Base-by-base conservation (phyloP, 2,888 invertebrate genomes). In the Plebejus melissa region DNA sequence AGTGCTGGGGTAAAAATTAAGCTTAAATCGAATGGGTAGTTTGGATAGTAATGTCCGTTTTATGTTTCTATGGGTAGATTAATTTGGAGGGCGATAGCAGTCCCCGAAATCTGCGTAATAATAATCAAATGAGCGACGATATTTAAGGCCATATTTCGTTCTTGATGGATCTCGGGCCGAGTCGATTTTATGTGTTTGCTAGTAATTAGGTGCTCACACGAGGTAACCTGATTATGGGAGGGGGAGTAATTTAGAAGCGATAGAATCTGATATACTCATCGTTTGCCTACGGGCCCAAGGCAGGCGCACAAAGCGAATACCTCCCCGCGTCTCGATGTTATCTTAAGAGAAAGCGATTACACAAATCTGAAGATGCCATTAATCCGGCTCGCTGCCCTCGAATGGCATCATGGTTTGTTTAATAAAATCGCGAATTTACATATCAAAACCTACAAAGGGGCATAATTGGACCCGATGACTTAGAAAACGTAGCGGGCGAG, bases 401-500 rank as follows among this genome's bases (percentile, higher is more conserved):
- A 91, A 92, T 93, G 93, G 91, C 93, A 93, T 92, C 91, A 91
- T 87, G 90, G 93, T 93, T 93, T 93, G 93, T 92, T 93, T 93
- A 93, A 93, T 93, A 93, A 93, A 93, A 93, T 93, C 90, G 90
- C 87, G 93, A 91, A 93, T 93, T 93, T 93, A 93, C 93, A 93
- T 93, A 93, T 93, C 93, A 93, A 93, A 93, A 93, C 93, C 93
- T 93, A 93, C 93, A 93, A 93, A 93, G 93, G 93, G 91, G 93
- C 93, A 93, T 93, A 93, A 93, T 93, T 93, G 93, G 93, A 93
- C 89, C 91, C 93, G 93, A 93, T 93, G 93, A 93, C 92, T 93
- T 93, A 93, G 93, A 93, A 93, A 93, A 93, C 93, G 90, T 91
- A 90, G 91, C 86, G 90, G 92, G 90, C 85, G 90, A 88, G 83